Evolutionary conservation across 2,888 invertebrate species (phyloP).

Genomic region (Papilio demoleus): DNA sequence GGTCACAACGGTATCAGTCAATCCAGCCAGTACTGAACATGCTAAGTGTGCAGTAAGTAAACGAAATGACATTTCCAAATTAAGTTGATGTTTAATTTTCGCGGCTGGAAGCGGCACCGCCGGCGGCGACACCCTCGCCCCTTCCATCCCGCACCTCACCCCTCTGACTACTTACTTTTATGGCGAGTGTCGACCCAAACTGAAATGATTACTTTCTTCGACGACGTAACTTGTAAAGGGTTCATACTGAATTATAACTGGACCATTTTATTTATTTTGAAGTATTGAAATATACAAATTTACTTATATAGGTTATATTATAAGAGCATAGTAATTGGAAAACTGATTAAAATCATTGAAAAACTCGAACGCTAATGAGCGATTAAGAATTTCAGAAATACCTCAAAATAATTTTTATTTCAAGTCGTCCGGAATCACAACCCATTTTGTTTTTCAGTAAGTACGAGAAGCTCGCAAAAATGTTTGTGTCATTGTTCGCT

Average conservation of each 20-base stretch:
- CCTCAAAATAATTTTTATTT: not conserved
- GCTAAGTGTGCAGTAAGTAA: not conserved
- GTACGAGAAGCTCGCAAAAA: conserved; percentile 22
- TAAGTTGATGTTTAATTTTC: conserved; percentile 18
- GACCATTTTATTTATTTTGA: not conserved
- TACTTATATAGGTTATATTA: not conserved
- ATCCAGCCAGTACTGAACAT: not conserved
- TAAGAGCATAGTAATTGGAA: no score
- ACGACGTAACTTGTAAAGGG: conserved; percentile 15
- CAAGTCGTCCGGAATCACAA: not conserved
- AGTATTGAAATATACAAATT: not conserved
- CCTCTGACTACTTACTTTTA: conserved; percentile 43
- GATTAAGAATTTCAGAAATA: not conserved
- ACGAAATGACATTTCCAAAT: conserved; percentile 6
- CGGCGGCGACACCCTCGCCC: conserved; percentile 84
- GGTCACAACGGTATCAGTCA: not conserved
- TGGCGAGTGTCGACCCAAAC: conserved; percentile 41
- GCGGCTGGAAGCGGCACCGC: not conserved
- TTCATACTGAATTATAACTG: not conserved
- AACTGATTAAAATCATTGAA: no score
- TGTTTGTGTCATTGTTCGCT: not conserved
- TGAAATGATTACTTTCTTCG: conserved; percentile 15
- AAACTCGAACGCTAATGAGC: not conserved
- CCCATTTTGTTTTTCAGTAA: conserved; percentile 13
- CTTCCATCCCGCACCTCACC: not conserved